Evolutionary conservation across 2,797 vertebrate species (phyloP).

Genomic region (Chrosomus eos): DNA sequence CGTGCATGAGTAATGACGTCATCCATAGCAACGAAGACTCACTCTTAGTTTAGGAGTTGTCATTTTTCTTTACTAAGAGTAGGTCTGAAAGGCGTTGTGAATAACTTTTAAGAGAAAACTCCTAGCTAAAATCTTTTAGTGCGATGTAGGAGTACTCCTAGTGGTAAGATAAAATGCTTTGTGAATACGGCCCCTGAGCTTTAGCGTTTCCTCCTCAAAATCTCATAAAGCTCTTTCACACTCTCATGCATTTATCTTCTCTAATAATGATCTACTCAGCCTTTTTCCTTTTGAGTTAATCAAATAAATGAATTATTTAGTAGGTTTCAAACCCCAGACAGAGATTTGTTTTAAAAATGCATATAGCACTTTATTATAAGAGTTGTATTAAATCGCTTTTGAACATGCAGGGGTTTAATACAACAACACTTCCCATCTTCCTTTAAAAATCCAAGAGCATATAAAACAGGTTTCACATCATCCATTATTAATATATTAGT

Average conservation of each 20-base stretch:
- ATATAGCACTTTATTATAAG: not conserved
- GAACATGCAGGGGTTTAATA: not conserved
- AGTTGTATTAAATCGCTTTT: not conserved
- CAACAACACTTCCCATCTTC: not conserved
- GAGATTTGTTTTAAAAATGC: conserved; percentile 20
- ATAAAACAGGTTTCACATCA: not conserved
- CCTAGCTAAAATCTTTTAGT: too few species aligned
- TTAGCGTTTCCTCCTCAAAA: not conserved
- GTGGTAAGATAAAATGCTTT: too few species aligned
- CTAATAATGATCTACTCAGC: conserved; percentile 4
- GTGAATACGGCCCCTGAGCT: too few species aligned
- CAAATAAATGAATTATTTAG: conserved; percentile 30
- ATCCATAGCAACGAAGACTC: too few species aligned
- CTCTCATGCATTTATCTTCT: not conserved
- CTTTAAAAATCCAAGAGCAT: not conserved
- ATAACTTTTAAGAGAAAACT: too few species aligned
- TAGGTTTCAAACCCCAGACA: conserved; percentile 20
- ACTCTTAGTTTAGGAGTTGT: too few species aligned
- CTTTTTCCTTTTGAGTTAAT: conserved; percentile 10
- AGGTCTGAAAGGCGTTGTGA: too few species aligned
- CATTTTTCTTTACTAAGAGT: too few species aligned
- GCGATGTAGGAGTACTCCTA: too few species aligned
- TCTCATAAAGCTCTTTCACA: not conserved
- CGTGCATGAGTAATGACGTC: too few species aligned
- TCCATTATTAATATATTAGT: conserved; percentile 19